A percentile compares a stretch with the other conserved stretches of the same genome.
phyloP scores from a whole-genome alignment of 2,113 vertebrate species.

The Thermophis baileyi region DNA sequence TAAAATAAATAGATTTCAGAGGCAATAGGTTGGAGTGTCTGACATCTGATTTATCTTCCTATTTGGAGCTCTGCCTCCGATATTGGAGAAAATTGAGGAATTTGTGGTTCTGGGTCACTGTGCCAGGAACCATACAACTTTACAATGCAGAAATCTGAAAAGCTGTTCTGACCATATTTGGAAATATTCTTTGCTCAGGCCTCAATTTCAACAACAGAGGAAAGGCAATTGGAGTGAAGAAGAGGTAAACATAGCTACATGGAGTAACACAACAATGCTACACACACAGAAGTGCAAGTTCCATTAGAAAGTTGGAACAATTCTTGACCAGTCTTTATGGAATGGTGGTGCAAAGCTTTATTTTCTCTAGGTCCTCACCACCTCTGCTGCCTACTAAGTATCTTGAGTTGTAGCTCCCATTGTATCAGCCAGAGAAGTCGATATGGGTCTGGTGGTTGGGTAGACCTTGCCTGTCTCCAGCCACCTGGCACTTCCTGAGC shows the following conservation, averaged over 20 bases:
- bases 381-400: neutral
- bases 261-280: neutral
- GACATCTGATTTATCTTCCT: neutral
- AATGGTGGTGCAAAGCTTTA: neutral
- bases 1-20: neutral
- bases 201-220: neutral
- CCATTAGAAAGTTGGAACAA: neutral
- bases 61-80: neutral
- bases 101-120: neutral
- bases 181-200: neutral
- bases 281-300: neutral
- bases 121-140: neutral
- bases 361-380: neutral
- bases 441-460: neutral
- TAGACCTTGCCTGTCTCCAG: neutral
- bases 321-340: neutral
- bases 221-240: neutral
- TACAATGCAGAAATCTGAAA: neutral
- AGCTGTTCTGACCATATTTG: neutral
- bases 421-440: neutral
- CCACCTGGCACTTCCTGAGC: neutral
- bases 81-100: neutral
- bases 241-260: neutral
- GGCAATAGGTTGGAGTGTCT: neutral
- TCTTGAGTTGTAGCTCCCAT: neutral